These are phyloP conservation scores for Aleadryas rufinucha DNA, from an alignment of 2,113 vertebrate genomes.

Conservation along the genomic window DNA sequence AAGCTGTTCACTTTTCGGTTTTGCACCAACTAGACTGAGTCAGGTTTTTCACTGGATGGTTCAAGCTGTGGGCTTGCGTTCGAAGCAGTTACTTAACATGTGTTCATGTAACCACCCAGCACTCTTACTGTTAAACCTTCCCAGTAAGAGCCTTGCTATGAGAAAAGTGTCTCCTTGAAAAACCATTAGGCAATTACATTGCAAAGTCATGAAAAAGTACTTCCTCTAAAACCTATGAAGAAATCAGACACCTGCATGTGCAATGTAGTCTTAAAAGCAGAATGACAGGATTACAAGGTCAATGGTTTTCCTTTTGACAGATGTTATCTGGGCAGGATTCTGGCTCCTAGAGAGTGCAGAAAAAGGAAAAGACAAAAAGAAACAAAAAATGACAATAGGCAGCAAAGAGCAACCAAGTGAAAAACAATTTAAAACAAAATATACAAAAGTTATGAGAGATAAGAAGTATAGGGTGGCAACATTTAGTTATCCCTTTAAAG, in stretches of 20 bases:
- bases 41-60: neutral
- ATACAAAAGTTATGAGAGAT: neutral
- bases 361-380: neutral
- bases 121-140: neutral
- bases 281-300: slow-evolving; percentile 36
- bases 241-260: slow-evolving; percentile 16
- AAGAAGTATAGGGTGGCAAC: neutral
- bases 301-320: slow-evolving; percentile 16
- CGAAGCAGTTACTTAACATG: neutral
- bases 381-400: neutral
- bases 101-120: neutral
- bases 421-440: neutral
- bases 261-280: neutral
- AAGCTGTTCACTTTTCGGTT: neutral
- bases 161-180: slow-evolving; percentile 1
- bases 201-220: slow-evolving; percentile 29
- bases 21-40: neutral
- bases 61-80: neutral
- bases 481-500: neutral
- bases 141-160: neutral
- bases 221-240: slow-evolving; percentile 35
- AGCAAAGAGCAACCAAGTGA: neutral
- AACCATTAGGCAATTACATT: slow-evolving; percentile 24
- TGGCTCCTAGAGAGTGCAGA: neutral
- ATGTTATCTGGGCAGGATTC: slow-evolving; percentile 4